phyloP scores from a whole-genome alignment of 2,797 vertebrate genomes.

The Amphiprion clarkii region DNA sequence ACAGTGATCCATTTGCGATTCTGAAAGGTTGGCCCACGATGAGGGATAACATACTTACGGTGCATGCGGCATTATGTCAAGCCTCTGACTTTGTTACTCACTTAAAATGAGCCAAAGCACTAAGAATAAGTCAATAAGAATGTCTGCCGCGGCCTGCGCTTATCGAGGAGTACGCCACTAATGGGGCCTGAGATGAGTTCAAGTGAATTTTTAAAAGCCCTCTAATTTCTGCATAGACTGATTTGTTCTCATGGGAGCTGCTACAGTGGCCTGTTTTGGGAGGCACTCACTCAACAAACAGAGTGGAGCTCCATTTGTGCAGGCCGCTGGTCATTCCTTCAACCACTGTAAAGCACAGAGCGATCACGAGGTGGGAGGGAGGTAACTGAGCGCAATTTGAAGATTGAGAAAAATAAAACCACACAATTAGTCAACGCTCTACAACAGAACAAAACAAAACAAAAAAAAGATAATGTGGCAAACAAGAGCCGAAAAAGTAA shows the following conservation, averaged over 20 bases:
- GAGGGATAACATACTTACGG: constrained; percentile 70
- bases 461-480: constrained; percentile 27
- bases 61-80: constrained; percentile 54
- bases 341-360: constrained; percentile 44
- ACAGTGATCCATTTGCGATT: constrained; percentile 47
- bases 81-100: constrained; percentile 69
- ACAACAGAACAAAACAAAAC: constrained; percentile 65
- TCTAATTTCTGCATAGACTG: constrained; percentile 75
- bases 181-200: constrained; percentile 79
- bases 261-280: constrained; percentile 55
- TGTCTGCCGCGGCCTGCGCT: constrained; percentile 66
- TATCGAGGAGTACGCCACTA: constrained; percentile 63
- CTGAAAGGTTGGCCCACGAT: constrained; percentile 46
- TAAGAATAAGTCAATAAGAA: constrained; percentile 80
- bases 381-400: constrained; percentile 40
- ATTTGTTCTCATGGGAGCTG: constrained; percentile 73
- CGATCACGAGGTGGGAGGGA: constrained; percentile 18
- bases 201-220: constrained; percentile 81
- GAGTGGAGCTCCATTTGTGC: constrained; percentile 52
- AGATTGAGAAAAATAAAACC: constrained; percentile 50
- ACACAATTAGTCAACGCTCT: constrained; percentile 66
- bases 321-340: constrained; percentile 56
- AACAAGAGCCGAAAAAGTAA: constrained; percentile 69
- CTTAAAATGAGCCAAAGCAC: constrained; percentile 78
- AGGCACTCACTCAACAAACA: constrained; percentile 53